Percentiles rank a stretch among this genome's conserved stretches.
Conservation (phyloP, 1,140 invertebrate genomes). For the Trachymyrmex cornetzi region DNA sequence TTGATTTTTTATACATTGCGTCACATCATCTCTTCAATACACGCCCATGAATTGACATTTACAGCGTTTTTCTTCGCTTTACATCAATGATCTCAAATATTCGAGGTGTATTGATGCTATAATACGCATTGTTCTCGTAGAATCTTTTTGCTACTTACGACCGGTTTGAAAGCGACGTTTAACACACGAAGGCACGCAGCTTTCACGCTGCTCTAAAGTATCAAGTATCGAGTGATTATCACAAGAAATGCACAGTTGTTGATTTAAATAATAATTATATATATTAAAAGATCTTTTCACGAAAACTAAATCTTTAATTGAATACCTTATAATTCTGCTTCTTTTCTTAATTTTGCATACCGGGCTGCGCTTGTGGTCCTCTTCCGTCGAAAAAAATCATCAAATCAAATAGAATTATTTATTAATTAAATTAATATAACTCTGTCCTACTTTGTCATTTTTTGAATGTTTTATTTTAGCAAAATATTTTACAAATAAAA, state of each 20-base stretch:
- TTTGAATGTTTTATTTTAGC: not conserved
- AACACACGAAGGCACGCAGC: constrained; percentile 18
- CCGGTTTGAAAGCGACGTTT: constrained; percentile 19
- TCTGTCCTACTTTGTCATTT: not conserved
- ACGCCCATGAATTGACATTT: constrained; percentile 24
- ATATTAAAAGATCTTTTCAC: constrained; percentile 13
- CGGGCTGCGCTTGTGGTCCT: constrained; percentile 75
- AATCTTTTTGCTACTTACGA: constrained; percentile 36
- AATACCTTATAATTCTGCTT: constrained; percentile 60
- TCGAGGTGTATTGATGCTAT: constrained; percentile 15
- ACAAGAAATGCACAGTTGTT: constrained; percentile 46
- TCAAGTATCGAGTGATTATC: constrained; percentile 12
- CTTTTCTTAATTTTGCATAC: constrained; percentile 74
- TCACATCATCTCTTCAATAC: constrained; percentile 25
- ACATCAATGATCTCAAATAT: constrained; percentile 41
- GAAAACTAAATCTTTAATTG: constrained; percentile 23
- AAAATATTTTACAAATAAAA: not conserved
- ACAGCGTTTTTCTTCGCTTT: constrained; percentile 57
- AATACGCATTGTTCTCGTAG: constrained; percentile 15
- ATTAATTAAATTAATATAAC: not conserved
- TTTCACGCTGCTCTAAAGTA: constrained; percentile 10
- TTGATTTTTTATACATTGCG: constrained; percentile 42
- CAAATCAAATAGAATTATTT: constrained; percentile 8
- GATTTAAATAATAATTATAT: constrained; percentile 3
- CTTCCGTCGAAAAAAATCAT: constrained; percentile 44